Evolutionary conservation across 2,797 vertebrate species (phyloP).

Genomic region (Emys orbicularis): DNA sequence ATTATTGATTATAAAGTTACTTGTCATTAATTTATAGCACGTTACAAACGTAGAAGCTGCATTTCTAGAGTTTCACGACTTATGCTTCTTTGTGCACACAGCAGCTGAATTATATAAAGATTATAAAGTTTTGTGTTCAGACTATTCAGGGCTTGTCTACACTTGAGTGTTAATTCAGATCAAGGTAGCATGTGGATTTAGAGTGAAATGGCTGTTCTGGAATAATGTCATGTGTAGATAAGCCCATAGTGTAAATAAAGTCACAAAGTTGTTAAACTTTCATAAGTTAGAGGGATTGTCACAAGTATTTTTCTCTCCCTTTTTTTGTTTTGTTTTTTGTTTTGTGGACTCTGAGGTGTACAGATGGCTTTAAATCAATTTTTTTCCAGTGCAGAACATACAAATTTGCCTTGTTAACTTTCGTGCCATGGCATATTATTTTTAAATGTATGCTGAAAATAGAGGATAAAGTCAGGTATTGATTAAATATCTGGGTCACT

Average conservation of each 20-base stretch:
- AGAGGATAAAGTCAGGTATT: slow-evolving; percentile 24
- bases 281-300: background rate
- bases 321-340: background rate
- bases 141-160: background rate
- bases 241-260: background rate
- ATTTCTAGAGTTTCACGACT: background rate
- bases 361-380: background rate
- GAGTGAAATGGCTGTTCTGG: background rate
- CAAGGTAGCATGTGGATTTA: background rate
- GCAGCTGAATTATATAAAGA: background rate
- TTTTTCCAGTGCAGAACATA: background rate
- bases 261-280: slow-evolving; percentile 5
- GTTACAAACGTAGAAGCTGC: background rate
- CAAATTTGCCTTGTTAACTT: background rate
- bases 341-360: background rate
- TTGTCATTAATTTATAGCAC: background rate
- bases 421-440: background rate
- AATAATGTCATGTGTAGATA: background rate
- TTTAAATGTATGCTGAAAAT: background rate
- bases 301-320: background rate
- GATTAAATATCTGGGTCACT: slow-evolving; percentile 30
- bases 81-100: background rate
- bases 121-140: rapidly evolving
- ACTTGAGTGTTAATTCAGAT: background rate
- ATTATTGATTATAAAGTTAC: background rate